Evolutionary conservation across 37 sponge, comb jelly and placozoan genomes (phyloP).

Genomic region (Agelas oroides): DNA sequence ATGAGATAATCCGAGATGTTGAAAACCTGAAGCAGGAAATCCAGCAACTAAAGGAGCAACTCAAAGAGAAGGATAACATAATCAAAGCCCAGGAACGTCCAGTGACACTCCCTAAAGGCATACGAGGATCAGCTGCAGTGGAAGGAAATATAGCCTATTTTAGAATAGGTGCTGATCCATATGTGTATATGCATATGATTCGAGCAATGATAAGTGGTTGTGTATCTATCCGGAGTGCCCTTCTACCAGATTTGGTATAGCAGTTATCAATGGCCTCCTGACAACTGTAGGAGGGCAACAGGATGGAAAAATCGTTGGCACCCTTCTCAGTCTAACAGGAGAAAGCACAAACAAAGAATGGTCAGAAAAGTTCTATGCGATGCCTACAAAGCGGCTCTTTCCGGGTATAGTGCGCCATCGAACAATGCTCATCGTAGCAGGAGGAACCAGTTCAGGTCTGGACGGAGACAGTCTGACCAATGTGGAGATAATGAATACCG

Average conservation of each 20-base stretch:
- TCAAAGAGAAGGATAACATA: neutral
- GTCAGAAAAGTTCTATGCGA: too few relatives aligned
- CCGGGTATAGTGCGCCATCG: too few relatives aligned
- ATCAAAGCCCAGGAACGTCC: neutral
- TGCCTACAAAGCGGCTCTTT: too few relatives aligned
- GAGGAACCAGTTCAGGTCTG: too few relatives aligned
- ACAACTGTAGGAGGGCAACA: neutral
- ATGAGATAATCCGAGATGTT: neutral
- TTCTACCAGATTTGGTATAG: neutral
- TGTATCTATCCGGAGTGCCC: neutral
- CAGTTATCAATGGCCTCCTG: constrained; percentile 3
- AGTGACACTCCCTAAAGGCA: neutral
- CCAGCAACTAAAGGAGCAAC: neutral
- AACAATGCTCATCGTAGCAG: too few relatives aligned
- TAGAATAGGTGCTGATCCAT: neutral
- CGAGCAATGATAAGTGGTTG: neutral
- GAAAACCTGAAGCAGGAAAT: neutral
- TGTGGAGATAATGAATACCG: too few relatives aligned
- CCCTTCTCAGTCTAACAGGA: neutral
- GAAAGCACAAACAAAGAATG: neutral
- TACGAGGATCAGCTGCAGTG: neutral
- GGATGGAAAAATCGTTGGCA: neutral
- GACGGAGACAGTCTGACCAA: too few relatives aligned
- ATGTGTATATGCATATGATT: neutral
- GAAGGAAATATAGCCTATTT: constrained; percentile 3